These are phyloP conservation scores for Tetrao urogallus DNA, from an alignment of 2,113 vertebrate genomes.

Conservation along the genomic window DNA sequence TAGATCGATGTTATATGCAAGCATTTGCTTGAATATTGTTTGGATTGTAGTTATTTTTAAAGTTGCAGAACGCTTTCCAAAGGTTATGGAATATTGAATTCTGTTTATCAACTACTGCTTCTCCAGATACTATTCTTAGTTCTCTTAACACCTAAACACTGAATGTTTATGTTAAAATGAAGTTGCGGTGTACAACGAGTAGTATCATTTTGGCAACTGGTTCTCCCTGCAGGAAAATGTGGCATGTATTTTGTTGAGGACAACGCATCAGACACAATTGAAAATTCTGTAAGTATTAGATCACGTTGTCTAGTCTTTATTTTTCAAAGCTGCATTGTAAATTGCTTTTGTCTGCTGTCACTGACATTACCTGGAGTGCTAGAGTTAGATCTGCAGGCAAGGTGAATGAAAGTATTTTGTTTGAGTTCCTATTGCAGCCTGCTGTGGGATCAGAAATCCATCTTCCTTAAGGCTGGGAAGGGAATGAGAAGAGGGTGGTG, in stretches of 20 bases:
- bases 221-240: conserved; percentile 88
- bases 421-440: background rate
- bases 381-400: background rate
- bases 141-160: background rate
- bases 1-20: background rate
- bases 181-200: background rate
- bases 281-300: conserved; percentile 83
- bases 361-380: background rate
- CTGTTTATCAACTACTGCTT: background rate
- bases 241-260: conserved; percentile 99
- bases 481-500: background rate
- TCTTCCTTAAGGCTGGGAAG: background rate
- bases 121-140: background rate
- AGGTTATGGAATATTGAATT: background rate
- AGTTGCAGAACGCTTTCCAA: background rate
- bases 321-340: background rate
- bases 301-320: background rate
- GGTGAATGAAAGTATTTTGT: background rate
- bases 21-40: background rate
- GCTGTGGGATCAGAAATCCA: background rate
- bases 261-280: conserved; percentile 88
- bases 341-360: background rate
- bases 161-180: background rate
- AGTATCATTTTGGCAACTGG: background rate
- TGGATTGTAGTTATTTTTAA: background rate